Percentiles rank a stretch among this genome's conserved stretches.
Conservation (phyloP, 1,140 invertebrate species). For the Megalopta genalis region DNA sequence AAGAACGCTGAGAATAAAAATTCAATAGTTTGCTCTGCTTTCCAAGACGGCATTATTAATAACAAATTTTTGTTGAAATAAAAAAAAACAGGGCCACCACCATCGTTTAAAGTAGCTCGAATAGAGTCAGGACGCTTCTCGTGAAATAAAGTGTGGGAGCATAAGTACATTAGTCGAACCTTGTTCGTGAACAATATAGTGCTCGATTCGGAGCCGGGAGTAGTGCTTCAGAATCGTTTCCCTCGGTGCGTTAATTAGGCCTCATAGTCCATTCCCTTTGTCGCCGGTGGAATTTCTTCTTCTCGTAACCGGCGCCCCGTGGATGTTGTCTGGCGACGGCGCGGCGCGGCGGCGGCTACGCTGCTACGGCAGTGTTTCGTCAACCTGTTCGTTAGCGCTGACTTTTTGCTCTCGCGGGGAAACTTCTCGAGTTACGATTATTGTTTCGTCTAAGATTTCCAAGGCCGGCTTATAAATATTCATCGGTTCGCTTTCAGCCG, state of each 20-base stretch:
- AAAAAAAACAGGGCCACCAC: too few relatives aligned
- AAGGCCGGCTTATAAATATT: conserved; percentile 32
- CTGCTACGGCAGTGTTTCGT: too few relatives aligned
- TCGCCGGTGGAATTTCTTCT: background rate
- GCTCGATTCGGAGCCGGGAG: background rate
- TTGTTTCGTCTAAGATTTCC: conserved; percentile 41
- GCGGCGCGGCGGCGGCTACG: too few relatives aligned
- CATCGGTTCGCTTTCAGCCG: conserved; percentile 34
- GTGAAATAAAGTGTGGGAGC: too few relatives aligned
- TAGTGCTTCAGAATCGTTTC: background rate
- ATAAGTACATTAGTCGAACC: background rate
- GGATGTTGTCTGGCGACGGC: background rate
- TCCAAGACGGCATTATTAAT: too few relatives aligned
- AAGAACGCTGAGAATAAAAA: too few relatives aligned
- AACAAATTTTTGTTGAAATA: too few relatives aligned
- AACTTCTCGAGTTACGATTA: conserved; percentile 35
- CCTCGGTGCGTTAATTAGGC: background rate
- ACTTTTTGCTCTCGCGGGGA: conserved; percentile 15
- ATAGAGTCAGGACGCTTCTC: too few relatives aligned
- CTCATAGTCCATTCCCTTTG: conserved; percentile 2
- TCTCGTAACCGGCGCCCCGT: background rate
- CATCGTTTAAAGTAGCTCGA: too few relatives aligned
- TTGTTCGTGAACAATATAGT: too few relatives aligned
- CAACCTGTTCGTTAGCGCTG: conserved; percentile 1
- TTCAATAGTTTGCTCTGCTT: too few relatives aligned